Conservation (phyloP, 2,113 vertebrate genomes). For the Coptodon bakossiorum region DNA sequence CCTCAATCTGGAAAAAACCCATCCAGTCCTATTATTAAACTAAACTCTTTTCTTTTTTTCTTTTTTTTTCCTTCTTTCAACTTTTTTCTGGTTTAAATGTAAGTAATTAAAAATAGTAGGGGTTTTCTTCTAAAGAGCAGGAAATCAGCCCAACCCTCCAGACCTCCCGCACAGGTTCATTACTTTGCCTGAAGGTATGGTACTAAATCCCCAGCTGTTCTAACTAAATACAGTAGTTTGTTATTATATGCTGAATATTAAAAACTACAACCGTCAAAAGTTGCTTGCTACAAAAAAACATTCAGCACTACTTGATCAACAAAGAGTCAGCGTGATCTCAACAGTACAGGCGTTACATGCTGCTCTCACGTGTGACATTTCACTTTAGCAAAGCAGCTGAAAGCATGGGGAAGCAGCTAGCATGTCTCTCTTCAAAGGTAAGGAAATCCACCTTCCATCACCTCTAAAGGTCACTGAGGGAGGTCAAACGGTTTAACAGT, state of each 20-base stretch:
- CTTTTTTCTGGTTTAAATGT: not conserved
- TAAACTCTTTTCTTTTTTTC: not conserved
- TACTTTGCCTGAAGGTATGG: not conserved
- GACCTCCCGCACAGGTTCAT: constrained; percentile 35
- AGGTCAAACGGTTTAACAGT: not conserved
- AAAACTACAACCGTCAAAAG: not conserved
- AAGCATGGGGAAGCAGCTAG: not conserved
- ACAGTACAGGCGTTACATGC: not conserved
- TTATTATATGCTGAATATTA: not conserved
- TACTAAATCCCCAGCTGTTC: not conserved
- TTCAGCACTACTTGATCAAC: not conserved
- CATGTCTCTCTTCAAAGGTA: not conserved
- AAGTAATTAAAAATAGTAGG: not conserved
- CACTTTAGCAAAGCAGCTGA: not conserved
- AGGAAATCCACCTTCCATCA: not conserved
- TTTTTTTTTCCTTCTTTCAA: not conserved
- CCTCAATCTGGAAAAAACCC: not conserved
- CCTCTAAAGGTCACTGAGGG: not conserved
- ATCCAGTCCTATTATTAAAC: not conserved
- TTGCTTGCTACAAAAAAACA: not conserved
- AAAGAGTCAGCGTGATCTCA: not conserved
- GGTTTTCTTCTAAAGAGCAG: not conserved
- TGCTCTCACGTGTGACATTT: not conserved
- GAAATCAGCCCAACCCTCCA: not conserved
- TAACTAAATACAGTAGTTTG: not conserved